Percentiles rank a stretch among this genome's conserved stretches.
phyloP scores from a whole-genome alignment of 2,113 vertebrate species.

The Corynorhinus townsendii region DNA sequence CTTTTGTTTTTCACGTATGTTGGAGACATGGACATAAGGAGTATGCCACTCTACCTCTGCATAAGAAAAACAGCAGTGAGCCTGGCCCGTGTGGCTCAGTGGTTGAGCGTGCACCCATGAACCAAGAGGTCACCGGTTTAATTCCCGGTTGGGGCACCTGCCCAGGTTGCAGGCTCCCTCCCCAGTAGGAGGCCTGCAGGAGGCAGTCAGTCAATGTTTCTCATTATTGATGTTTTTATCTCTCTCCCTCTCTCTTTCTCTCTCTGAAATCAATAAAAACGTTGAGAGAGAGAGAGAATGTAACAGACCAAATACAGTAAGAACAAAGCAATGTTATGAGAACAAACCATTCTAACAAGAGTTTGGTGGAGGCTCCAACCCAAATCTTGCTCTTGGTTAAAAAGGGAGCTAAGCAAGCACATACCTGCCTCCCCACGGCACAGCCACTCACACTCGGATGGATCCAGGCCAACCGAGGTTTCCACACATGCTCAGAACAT shows the following conservation, averaged over 20 bases:
- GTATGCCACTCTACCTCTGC: neutral
- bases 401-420: neutral
- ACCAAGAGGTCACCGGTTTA: too few species aligned
- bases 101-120: too few species aligned
- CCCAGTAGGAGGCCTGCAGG: too few species aligned
- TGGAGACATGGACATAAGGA: neutral
- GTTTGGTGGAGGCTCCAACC: too few species aligned
- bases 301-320: neutral
- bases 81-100: too few species aligned
- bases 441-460: neutral
- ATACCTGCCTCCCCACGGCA: accelerated
- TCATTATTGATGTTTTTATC: too few species aligned
- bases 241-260: too few species aligned
- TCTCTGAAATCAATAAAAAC: too few species aligned
- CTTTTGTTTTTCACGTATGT: neutral
- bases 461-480: neutral
- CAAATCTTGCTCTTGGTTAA: neutral
- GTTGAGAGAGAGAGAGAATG: neutral
- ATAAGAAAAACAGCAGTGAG: neutral
- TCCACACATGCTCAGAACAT: accelerated
- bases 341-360: neutral
- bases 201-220: too few species aligned
- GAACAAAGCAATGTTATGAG: neutral
- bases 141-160: too few species aligned
- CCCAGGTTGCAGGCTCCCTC: too few species aligned